Conservation (phyloP, 2,888 invertebrate genomes). For the Xanthorhoe spadicearia region DNA sequence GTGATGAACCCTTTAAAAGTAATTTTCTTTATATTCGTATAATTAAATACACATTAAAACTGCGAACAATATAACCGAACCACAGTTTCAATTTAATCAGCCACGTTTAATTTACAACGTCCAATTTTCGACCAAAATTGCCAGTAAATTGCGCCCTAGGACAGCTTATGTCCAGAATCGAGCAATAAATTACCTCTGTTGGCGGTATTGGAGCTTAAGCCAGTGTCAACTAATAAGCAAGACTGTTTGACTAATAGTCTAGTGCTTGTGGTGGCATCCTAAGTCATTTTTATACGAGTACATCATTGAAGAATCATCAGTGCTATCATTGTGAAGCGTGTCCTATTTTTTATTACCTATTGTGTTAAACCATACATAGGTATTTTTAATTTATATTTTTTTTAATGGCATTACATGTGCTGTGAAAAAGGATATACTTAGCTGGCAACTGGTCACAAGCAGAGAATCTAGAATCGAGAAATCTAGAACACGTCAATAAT, state of each 20-base stretch:
- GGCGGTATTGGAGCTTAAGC: constrained; percentile 8
- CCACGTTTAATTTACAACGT: constrained; percentile 20
- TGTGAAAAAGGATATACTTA: too few relatives aligned
- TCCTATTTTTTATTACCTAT: too few relatives aligned
- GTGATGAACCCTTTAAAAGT: not conserved
- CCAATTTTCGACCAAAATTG: constrained; percentile 28
- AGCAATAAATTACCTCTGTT: constrained; percentile 23
- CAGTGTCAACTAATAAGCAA: not conserved
- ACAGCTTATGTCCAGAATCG: constrained; percentile 29
- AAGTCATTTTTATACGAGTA: too few relatives aligned
- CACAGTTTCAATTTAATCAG: constrained; percentile 16
- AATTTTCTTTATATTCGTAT: not conserved
- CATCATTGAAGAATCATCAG: too few relatives aligned
- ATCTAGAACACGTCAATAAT: too few relatives aligned
- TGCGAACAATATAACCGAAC: not conserved
- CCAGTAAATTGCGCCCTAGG: constrained; percentile 29
- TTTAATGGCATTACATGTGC: too few relatives aligned
- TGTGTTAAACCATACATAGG: too few relatives aligned
- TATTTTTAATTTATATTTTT: too few relatives aligned
- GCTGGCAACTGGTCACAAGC: too few relatives aligned
- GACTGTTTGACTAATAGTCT: not conserved
- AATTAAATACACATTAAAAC: not conserved
- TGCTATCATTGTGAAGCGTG: too few relatives aligned
- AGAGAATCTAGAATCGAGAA: too few relatives aligned
- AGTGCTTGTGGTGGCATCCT: too few relatives aligned